phyloP scores from a whole-genome alignment of 2,797 vertebrate genomes.

The Okamejei kenojei region DNA sequence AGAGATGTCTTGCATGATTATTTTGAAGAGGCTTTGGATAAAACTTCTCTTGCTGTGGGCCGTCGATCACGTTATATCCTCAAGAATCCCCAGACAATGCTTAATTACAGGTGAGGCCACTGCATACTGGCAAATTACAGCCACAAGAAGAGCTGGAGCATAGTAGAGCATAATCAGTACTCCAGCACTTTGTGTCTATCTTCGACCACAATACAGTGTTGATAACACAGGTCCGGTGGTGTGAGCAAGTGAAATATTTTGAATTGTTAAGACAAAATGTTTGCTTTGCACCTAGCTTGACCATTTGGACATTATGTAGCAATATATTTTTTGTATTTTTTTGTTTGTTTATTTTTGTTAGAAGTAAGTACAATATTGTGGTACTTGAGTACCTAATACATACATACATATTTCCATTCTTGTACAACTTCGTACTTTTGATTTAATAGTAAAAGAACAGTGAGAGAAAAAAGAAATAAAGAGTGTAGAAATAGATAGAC shows the following conservation, averaged over 20 bases:
- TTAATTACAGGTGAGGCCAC: conserved; percentile 78
- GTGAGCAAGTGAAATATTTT: background rate
- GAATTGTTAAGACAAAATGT: background rate
- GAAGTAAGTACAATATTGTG: no score
- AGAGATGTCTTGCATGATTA: conserved; percentile 80
- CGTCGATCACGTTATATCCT: conserved; percentile 83
- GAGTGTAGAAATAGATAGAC: no score
- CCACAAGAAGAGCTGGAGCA: background rate
- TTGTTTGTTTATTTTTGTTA: no score
- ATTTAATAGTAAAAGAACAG: no score
- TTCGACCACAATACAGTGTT: background rate
- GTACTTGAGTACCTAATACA: no score
- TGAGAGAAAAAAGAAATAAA: no score
- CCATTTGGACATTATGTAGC: background rate
- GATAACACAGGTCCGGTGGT: background rate
- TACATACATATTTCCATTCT: no score
- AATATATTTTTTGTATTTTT: no score
- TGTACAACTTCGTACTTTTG: no score
- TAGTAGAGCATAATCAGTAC: no score
- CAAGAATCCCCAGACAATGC: conserved; percentile 81
- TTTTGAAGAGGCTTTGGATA: conserved; percentile 82
- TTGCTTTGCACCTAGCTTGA: background rate
- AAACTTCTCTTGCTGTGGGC: conserved; percentile 81
- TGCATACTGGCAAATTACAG: background rate
- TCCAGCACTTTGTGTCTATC: no score